Base-by-base conservation (phyloP, 2,113 vertebrate species). In the Scomber scombrus region DNA sequence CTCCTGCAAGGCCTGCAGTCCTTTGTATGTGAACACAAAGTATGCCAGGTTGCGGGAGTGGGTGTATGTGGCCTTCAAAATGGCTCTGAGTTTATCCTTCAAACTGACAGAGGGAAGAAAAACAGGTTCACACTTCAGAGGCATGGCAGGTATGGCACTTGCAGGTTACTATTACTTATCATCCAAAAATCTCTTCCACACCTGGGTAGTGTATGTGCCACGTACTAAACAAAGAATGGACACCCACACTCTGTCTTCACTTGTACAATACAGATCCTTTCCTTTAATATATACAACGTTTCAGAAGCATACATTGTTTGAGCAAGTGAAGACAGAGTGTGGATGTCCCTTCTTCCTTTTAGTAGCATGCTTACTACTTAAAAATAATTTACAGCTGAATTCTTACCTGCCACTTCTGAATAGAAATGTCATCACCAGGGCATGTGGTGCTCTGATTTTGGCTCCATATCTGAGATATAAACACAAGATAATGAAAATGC, bases 361-460 rank as follows among this genome's bases (percentile, higher is more conserved):
- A 26, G 23, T 26, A 26, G 23, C 3, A 3, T 26, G 23, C 2
- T 26, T 26, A 26, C 23, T 26, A 40, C 34, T 9, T 43, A 11
- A 49, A 50, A 50, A 18, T 34, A 3, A 29, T 19, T 12, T 31
- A 15, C 11, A 70, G 4, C 3, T 3, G 0, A 18, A 13, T 19
- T 19, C 63, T 90, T 95, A 99, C 98, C 98, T 99, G 93, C 97
- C 97, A 76, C 88, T 96, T 90, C 92, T 96, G 92, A 99, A 99
- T 1, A 99, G 95, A 87, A 99, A 97, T n/a, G 98, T 99, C 98
- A 99, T 99, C 70, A 99, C 97, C 81, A 99, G 89, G 8, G 98
- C 97, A 0, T 99, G 98, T 0, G 98, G 98, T 43, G 97, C 98
- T 76, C 98, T 94, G 73, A 99, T 96, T 94, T 99, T 99, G 23